Base-by-base conservation (phyloP, 1,140 invertebrate genomes). In the Paralvinella palmiformis region DNA sequence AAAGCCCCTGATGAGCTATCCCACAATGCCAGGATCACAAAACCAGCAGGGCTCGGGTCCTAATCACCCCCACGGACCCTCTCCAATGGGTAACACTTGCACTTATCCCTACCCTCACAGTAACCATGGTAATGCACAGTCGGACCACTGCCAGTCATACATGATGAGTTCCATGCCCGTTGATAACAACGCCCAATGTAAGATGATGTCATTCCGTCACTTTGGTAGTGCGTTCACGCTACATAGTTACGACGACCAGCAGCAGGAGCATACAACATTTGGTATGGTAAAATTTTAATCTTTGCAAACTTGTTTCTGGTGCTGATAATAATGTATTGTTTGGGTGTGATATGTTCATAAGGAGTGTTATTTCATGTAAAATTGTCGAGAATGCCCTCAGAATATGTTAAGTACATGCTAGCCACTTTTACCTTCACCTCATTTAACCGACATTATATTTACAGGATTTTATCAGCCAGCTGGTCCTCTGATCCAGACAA, bases 101-200 rank as follows among this genome's bases (percentile, higher is more conserved):
- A 52, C 31, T 22, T 52, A 52, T 13, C 48, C 48, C 48, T 52
- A 52, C 48, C 48, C 48, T 2, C 48, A 52, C 48, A 52, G 48
- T 29, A 52, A 52, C 24, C 24, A 5, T n/a, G 17, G 24, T 20
- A 29, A 52, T 4, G 48, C 24, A 13, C 24, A 24, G 29, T 24
- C 29, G 7, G 17, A 24, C 7, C 55, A 57, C 33, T 57, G 55
- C n/a, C 55, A 57, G 55, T 2, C 55, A 32, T 57, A 57, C 17
- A 32, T 29, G 24, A 29, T 52, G 24, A 52, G 48, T 52, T 22
- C 24, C 20, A 3, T 52, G 7, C 24, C 24, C 13, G n/a, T 52
- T 4, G 31, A 29, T 22, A 27, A 52, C n/a, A 29, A 52, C 7
- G 48, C 48, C 48, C n/a, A n/a, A n/a, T n/a, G n/a, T n/a, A 20